These are phyloP conservation scores for Diploptera punctata DNA, from an alignment of 2,888 invertebrate species.

Conservation along the genomic window DNA sequence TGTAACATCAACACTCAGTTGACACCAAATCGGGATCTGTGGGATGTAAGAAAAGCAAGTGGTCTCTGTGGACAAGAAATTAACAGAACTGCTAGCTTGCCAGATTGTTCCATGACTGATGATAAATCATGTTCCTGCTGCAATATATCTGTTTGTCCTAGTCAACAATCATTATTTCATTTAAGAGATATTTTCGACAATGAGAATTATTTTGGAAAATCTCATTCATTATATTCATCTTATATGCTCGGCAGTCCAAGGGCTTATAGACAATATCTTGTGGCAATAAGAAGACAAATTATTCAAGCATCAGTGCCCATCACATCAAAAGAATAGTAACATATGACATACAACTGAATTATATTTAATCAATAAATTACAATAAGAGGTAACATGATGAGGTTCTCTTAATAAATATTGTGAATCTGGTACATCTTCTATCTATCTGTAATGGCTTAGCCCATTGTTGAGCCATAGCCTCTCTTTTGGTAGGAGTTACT, in stretches of 20 bases:
- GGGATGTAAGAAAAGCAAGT: too few species aligned
- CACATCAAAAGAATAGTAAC: too few species aligned
- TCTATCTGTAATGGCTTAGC: too few species aligned
- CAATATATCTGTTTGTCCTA: neutral
- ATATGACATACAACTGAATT: too few species aligned
- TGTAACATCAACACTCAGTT: neutral
- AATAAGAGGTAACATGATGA: too few species aligned
- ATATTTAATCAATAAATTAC: too few species aligned
- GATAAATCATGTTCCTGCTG: neutral
- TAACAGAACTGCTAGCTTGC: neutral
- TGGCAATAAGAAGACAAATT: constrained; percentile 12
- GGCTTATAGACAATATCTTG: constrained; percentile 12
- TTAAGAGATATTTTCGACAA: neutral
- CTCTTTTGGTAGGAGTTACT: too few species aligned
- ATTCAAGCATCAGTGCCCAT: neutral
- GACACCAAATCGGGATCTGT: neutral
- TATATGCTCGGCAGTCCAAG: neutral
- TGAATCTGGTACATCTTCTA: too few species aligned
- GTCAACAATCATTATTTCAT: neutral
- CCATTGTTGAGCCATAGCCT: too few species aligned
- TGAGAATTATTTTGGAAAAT: neutral
- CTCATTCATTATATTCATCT: neutral
- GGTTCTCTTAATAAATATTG: too few species aligned
- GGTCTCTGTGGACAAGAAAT: neutral
- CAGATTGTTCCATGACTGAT: neutral